phyloP scores from a whole-genome alignment of 2,888 invertebrate species.

The Ornithoptera priamus region DNA sequence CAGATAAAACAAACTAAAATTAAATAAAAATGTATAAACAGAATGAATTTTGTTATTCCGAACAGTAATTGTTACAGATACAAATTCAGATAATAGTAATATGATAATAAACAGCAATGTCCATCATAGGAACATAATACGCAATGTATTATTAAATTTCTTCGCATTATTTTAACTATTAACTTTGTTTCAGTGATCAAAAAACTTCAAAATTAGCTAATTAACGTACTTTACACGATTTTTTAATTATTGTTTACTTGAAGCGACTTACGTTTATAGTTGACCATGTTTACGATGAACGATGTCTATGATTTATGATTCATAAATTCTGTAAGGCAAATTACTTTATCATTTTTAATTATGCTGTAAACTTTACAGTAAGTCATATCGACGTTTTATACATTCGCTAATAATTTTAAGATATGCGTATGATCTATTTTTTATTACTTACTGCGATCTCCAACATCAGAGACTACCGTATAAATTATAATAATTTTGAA shows the following conservation, averaged over 20 bases:
- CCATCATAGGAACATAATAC: too few relatives aligned
- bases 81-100: too few relatives aligned
- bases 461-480: neutral
- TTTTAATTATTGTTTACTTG: constrained; percentile 25
- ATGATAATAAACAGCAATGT: too few relatives aligned
- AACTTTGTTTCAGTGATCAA: neutral
- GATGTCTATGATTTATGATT: constrained; percentile 26
- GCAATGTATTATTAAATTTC: too few relatives aligned
- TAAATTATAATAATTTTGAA: too few relatives aligned
- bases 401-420: constrained; percentile 2
- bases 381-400: constrained; percentile 20
- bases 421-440: neutral
- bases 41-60: neutral
- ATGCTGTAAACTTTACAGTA: constrained; percentile 15
- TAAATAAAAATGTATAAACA: neutral
- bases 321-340: constrained; percentile 27
- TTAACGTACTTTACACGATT: constrained; percentile 9
- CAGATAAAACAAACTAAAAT: neutral
- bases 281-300: constrained; percentile 24
- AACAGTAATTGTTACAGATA: neutral
- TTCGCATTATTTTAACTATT: too few relatives aligned
- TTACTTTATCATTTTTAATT: constrained; percentile 27
- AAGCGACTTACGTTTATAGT: constrained; percentile 16
- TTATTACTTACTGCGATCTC: neutral
- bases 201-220: constrained; percentile 5